Evolutionary conservation across 1,140 invertebrate species (phyloP).

Genomic region (Andrena cerasifolii): DNA sequence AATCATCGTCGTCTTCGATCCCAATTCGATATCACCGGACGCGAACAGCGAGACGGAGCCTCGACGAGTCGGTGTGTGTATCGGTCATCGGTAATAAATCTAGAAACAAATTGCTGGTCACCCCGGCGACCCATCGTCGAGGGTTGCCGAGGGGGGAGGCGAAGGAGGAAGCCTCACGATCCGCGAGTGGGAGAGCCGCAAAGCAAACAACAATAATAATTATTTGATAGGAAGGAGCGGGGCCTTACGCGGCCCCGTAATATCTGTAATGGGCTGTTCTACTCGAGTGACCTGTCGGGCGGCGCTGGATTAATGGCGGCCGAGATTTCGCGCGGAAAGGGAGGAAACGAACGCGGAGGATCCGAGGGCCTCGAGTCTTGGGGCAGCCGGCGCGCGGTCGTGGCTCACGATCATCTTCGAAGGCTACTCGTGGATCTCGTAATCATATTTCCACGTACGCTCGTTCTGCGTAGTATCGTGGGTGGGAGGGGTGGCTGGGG

Average conservation of each 20-base stretch:
- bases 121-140: conserved; percentile 69
- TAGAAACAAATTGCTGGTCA: conserved; percentile 76
- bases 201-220: conserved; percentile 82
- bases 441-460: conserved; percentile 50
- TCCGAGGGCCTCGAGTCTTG: background rate
- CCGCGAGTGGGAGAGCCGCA: conserved; percentile 56
- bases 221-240: conserved; percentile 73
- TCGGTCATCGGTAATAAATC: conserved; percentile 81
- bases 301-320: conserved; percentile 77
- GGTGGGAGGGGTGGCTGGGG: background rate
- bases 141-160: conserved; percentile 31
- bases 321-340: conserved; percentile 76
- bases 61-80: conserved; percentile 54
- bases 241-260: conserved; percentile 67
- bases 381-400: conserved; percentile 34
- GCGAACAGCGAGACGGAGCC: background rate
- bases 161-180: conserved; percentile 16
- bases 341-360: conserved; percentile 23
- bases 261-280: conserved; percentile 80
- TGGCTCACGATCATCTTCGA: conserved; percentile 47
- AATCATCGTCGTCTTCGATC: conserved; percentile 40
- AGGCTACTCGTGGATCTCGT: conserved; percentile 13
- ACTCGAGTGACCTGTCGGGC: conserved; percentile 79
- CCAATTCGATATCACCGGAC: conserved; percentile 56
- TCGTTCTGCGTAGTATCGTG: conserved; percentile 2